phyloP scores from a whole-genome alignment of 2,888 invertebrate species.

The Oscheius sp. region DNA sequence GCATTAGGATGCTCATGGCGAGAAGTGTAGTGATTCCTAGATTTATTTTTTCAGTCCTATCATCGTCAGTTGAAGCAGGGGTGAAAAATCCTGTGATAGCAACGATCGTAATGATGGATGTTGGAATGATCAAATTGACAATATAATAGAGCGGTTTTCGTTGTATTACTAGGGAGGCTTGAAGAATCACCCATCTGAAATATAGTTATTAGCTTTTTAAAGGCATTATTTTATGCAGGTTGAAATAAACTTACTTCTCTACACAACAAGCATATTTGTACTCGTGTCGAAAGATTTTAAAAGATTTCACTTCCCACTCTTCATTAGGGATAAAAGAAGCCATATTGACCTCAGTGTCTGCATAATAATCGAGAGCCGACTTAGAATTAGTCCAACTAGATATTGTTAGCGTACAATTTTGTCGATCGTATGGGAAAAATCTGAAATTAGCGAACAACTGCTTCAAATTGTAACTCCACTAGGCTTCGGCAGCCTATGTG shows the following conservation, averaged over 20 bases:
- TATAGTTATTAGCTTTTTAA: too few species aligned
- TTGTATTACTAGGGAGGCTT: constrained; percentile 59
- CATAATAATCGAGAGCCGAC: constrained; percentile 67
- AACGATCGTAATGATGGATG: constrained; percentile 72
- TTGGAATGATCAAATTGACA: constrained; percentile 72
- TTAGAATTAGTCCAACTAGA: constrained; percentile 68
- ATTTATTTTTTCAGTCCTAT: constrained; percentile 68
- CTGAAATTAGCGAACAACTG: constrained; percentile 33
- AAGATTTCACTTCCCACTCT: constrained; percentile 68
- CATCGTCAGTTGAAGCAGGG: constrained; percentile 71
- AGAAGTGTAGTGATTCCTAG: constrained; percentile 66
- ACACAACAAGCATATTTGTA: too few species aligned
- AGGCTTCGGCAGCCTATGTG: too few species aligned
- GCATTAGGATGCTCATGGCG: constrained; percentile 73
- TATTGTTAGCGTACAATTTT: constrained; percentile 68
- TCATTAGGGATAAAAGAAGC: constrained; percentile 67
- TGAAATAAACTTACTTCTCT: too few species aligned
- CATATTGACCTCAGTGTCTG: constrained; percentile 60
- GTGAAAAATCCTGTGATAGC: constrained; percentile 72
- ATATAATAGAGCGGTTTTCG: constrained; percentile 68
- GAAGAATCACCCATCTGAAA: constrained; percentile 56
- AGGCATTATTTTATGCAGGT: too few species aligned
- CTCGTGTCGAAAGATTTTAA: constrained; percentile 66
- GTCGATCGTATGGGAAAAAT: constrained; percentile 68
- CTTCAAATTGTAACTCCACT: too few species aligned